Evolutionary conservation across 1,140 invertebrate species (phyloP).

Genomic region (Berghia stephanieae): DNA sequence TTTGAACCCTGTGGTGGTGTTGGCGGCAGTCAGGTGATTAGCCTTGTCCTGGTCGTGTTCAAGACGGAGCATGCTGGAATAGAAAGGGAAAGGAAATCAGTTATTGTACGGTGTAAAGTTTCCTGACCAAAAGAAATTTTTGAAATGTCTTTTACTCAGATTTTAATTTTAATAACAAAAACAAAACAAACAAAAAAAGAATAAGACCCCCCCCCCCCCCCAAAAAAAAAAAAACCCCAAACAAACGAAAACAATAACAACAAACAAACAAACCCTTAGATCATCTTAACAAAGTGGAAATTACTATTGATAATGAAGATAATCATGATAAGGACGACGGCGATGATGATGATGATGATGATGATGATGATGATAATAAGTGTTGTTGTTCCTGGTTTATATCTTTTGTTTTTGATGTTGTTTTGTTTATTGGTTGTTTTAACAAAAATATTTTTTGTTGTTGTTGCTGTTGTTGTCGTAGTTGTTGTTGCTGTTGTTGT

Average conservation of each 20-base stretch:
- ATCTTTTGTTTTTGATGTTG: too few species aligned
- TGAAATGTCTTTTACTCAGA: background rate
- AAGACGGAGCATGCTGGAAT: constrained; percentile 61
- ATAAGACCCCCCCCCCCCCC: background rate
- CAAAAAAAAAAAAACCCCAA: background rate
- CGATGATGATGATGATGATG: too few species aligned
- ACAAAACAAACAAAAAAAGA: background rate
- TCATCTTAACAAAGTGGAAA: too few species aligned
- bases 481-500: too few species aligned
- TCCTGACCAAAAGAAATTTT: background rate
- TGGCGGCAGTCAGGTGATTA: constrained; percentile 53
- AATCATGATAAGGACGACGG: too few species aligned
- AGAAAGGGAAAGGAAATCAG: background rate
- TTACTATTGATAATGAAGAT: too few species aligned
- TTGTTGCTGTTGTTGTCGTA: too few species aligned
- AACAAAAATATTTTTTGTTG: too few species aligned
- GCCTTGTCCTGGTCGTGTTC: constrained; percentile 59
- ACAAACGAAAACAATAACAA: background rate
- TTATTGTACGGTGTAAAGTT: background rate
- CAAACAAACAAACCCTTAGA: too few species aligned
- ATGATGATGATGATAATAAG: too few species aligned
- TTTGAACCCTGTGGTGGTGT: constrained; percentile 35
- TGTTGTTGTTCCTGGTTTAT: too few species aligned
- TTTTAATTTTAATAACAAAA: background rate
- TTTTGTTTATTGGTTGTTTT: too few species aligned